A percentile compares a stretch with the other conserved stretches of the same genome.
phyloP scores from a whole-genome alignment of 2,888 invertebrate genomes.

The Nudaria mundana region DNA sequence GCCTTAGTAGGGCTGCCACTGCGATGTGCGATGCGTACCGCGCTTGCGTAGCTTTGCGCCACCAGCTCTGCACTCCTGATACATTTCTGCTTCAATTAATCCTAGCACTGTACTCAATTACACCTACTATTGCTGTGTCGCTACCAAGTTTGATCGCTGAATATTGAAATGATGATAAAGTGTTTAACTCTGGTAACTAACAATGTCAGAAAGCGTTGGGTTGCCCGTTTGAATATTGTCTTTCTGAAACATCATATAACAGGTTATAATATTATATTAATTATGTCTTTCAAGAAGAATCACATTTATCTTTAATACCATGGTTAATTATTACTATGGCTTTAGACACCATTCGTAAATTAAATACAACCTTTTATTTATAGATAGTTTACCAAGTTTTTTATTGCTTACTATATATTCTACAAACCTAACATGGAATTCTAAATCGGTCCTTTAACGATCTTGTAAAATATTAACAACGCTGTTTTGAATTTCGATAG shows the following conservation, averaged over 20 bases:
- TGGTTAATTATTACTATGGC: too few relatives aligned
- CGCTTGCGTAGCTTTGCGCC: slow-evolving; percentile 75
- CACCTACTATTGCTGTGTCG: slow-evolving; percentile 51
- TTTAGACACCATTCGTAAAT: too few relatives aligned
- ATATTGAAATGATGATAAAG: slow-evolving; percentile 31
- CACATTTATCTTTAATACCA: too few relatives aligned
- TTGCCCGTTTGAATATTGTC: too few relatives aligned
- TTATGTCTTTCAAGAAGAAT: neutral
- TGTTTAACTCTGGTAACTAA: slow-evolving; percentile 1
- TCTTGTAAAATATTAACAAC: neutral
- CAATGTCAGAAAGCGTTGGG: too few relatives aligned
- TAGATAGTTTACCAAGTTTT: too few relatives aligned
- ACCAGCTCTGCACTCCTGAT: slow-evolving; percentile 69
- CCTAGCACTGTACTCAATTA: slow-evolving; percentile 71
- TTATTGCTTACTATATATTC: too few relatives aligned
- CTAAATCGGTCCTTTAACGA: neutral
- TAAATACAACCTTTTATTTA: too few relatives aligned
- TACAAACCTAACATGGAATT: neutral
- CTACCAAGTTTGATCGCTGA: slow-evolving; percentile 34
- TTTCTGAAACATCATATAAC: too few relatives aligned
- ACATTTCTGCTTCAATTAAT: slow-evolving; percentile 79
- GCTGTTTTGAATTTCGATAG: neutral
- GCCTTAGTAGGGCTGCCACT: slow-evolving; percentile 62
- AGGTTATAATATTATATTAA: neutral
- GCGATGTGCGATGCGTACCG: slow-evolving; percentile 58